These are phyloP conservation scores for Smittia aterrima DNA, from an alignment of 2,888 invertebrate species.

Conservation along the genomic window DNA sequence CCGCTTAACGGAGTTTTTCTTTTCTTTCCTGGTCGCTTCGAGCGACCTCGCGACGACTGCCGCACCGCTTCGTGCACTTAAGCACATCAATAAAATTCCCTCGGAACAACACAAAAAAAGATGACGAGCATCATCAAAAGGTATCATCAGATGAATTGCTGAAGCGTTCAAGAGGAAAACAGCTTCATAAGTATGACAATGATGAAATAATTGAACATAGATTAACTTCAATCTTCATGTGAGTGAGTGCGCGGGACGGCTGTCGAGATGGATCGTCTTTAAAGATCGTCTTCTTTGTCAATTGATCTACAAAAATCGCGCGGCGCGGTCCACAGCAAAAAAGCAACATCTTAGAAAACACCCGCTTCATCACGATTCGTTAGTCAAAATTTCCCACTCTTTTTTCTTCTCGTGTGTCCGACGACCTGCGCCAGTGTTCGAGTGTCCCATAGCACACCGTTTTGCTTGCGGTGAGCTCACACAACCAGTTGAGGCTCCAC, in stretches of 20 bases:
- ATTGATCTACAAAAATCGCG: conserved; percentile 27
- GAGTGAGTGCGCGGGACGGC: neutral
- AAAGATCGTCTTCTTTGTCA: conserved; percentile 24
- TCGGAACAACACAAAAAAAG: neutral
- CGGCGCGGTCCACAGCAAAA: neutral
- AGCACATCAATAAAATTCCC: conserved; percentile 14
- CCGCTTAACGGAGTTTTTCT: conserved; percentile 11
- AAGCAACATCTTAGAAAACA: conserved; percentile 2
- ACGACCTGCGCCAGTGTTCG: neutral
- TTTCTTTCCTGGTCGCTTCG: neutral
- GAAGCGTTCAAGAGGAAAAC: conserved; percentile 5
- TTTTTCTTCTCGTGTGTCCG: conserved; percentile 4
- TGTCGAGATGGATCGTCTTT: neutral
- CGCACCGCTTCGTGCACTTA: conserved; percentile 1
- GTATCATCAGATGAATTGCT: conserved; percentile 18
- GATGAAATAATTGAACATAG: conserved; percentile 40
- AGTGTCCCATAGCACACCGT: conserved; percentile 22
- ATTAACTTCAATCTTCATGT: conserved; percentile 22
- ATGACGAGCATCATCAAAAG: conserved; percentile 4
- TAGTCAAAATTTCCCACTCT: conserved; percentile 42
- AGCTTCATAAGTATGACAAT: conserved; percentile 29
- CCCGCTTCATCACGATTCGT: conserved; percentile 40
- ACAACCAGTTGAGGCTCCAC: neutral
- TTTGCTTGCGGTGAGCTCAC: conserved; percentile 14
- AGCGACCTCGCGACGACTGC: neutral